phyloP scores from a whole-genome alignment of 2,113 vertebrate genomes.

The Ammodytes dubius region DNA sequence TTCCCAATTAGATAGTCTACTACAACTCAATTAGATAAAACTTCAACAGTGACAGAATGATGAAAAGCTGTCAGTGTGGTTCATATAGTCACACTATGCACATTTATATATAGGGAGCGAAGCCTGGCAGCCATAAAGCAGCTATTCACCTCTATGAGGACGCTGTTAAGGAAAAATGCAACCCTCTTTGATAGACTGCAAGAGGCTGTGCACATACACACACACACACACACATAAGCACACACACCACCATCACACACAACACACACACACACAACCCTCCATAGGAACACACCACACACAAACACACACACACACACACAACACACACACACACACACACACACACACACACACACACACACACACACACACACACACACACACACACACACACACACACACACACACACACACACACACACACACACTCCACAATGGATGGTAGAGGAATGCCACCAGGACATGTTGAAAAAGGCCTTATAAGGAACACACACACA shows the following conservation, averaged over 20 bases:
- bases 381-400: conserved; percentile 34
- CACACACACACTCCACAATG: no score
- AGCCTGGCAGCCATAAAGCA: conserved; percentile 68
- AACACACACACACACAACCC: conserved; percentile 7
- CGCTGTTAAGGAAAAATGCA: conserved; percentile 55
- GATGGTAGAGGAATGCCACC: conserved; percentile 57
- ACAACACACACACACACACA: conserved; percentile 29
- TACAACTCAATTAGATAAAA: neutral
- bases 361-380: conserved; percentile 9
- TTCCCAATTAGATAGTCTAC: neutral
- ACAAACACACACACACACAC: conserved; percentile 7
- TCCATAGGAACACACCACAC: neutral
- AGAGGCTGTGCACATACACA: conserved; percentile 78
- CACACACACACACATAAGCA: conserved; percentile 41
- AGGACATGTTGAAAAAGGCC: conserved; percentile 70
- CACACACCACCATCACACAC: conserved; percentile 21
- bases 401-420: conserved; percentile 6
- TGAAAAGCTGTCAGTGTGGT: conserved; percentile 13
- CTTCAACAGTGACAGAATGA: neutral
- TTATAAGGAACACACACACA: conserved; percentile 60
- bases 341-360: conserved; percentile 19
- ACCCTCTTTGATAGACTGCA: conserved; percentile 67
- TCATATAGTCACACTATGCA: conserved; percentile 25
- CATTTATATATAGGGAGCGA: conserved; percentile 45
- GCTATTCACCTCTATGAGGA: conserved; percentile 71